These are phyloP conservation scores for Xylocampa areola DNA, from an alignment of 2,888 invertebrate genomes.

Conservation along the genomic window DNA sequence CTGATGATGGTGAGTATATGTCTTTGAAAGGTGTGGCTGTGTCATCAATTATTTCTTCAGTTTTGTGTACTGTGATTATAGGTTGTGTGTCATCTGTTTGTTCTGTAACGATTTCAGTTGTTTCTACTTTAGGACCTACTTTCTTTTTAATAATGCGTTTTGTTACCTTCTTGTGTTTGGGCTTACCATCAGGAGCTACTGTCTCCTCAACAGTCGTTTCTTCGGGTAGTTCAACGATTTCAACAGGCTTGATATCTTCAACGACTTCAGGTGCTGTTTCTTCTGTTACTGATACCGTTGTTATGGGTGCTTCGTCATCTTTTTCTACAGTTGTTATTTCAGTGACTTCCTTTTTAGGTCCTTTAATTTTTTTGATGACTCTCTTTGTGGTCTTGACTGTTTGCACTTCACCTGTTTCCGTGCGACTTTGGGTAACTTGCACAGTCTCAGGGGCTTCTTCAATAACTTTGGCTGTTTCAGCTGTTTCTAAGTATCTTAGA, in stretches of 20 bases:
- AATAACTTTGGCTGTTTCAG: background rate
- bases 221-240: too few relatives aligned
- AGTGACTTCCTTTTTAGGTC: conserved; percentile 80
- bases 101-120: conserved; percentile 63
- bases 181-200: too few relatives aligned
- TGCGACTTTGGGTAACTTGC: conserved; percentile 40
- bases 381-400: conserved; percentile 64
- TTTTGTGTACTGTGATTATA: conserved; percentile 60
- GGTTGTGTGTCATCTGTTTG: conserved; percentile 82
- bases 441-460: conserved; percentile 28
- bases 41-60: conserved; percentile 15
- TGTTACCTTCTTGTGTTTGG: too few relatives aligned
- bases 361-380: conserved; percentile 75
- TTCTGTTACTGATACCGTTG: too few relatives aligned
- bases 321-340: conserved; percentile 78
- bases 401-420: conserved; percentile 69
- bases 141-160: too few relatives aligned
- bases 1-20: conserved; percentile 1
- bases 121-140: too few relatives aligned
- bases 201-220: too few relatives aligned
- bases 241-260: too few relatives aligned
- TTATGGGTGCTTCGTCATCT: too few relatives aligned
- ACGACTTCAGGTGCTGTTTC: too few relatives aligned
- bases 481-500: background rate
- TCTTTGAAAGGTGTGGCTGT: conserved; percentile 6